Conservation (phyloP, 2,888 invertebrate genomes). For the Drosophila prolongata region DNA sequence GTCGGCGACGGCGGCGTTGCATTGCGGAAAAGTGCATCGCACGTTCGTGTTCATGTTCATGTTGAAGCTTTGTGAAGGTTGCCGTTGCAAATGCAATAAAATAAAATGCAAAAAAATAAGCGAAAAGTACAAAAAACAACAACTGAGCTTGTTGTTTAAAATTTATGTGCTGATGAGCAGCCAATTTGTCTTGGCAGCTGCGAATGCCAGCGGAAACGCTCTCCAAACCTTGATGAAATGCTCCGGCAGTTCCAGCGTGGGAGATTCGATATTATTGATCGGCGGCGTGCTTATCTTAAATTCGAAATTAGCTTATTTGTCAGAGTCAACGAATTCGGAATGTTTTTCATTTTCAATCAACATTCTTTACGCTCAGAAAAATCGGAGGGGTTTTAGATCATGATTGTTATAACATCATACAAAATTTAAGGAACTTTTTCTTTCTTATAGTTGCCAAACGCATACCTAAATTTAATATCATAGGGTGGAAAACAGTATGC, state of each 20-base stretch:
- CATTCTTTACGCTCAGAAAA: background rate
- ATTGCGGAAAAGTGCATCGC: conserved; percentile 76
- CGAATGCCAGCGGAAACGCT: conserved; percentile 53
- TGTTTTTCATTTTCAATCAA: conserved; percentile 17
- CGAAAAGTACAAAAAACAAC: conserved; percentile 8
- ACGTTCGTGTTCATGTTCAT: conserved; percentile 67
- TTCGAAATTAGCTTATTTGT: conserved; percentile 41
- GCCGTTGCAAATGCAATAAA: conserved; percentile 45
- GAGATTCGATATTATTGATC: conserved; percentile 39
- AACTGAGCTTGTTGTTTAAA: conserved; percentile 39
- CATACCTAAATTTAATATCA: background rate
- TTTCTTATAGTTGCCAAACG: too few relatives aligned
- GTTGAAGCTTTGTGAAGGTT: conserved; percentile 65
- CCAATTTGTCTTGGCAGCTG: conserved; percentile 53
- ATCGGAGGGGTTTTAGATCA: background rate
- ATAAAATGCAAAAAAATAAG: conserved; percentile 32
- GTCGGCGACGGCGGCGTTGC: conserved; percentile 50
- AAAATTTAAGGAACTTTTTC: too few relatives aligned
- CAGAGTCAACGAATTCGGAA: conserved; percentile 28
- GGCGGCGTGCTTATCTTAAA: conserved; percentile 37
- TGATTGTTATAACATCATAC: too few relatives aligned
- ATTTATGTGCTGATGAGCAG: conserved; percentile 58
- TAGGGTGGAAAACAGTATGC: background rate
- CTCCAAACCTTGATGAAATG: conserved; percentile 41
- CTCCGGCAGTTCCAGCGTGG: conserved; percentile 26